Evolutionary conservation across 2,797 vertebrate genomes (phyloP).

Genomic region (Lophotriccus pileatus): DNA sequence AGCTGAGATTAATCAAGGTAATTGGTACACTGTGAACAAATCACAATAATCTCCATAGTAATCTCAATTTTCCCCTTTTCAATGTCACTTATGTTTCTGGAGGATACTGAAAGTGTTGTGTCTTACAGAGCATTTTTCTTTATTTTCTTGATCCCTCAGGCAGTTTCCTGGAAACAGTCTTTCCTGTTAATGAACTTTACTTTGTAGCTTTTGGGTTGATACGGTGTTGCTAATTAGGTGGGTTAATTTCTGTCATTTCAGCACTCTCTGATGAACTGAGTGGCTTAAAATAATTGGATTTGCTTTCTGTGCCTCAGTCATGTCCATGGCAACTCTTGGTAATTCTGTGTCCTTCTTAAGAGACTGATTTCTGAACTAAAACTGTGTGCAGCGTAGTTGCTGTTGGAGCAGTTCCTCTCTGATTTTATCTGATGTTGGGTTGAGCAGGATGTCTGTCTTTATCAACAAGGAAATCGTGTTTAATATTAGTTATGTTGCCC

Average conservation of each 20-base stretch:
- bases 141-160: background rate
- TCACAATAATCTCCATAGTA: background rate
- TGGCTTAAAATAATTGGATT: background rate
- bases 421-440: background rate
- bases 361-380: background rate
- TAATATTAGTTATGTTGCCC: background rate
- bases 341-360: background rate
- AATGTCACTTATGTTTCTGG: background rate
- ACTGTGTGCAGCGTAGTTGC: background rate
- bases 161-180: background rate
- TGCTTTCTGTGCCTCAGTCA: background rate
- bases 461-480: background rate
- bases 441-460: background rate
- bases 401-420: background rate
- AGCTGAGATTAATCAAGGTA: conserved; percentile 97
- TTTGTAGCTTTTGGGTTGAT: background rate
- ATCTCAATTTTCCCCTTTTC: background rate
- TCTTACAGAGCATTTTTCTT: background rate
- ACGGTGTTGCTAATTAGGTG: background rate
- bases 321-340: background rate
- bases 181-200: background rate
- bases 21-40: background rate
- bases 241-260: background rate
- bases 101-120: background rate
- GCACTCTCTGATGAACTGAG: background rate